Base-by-base conservation (phyloP, 2,888 invertebrate genomes). In the Artemia sp. region DNA sequence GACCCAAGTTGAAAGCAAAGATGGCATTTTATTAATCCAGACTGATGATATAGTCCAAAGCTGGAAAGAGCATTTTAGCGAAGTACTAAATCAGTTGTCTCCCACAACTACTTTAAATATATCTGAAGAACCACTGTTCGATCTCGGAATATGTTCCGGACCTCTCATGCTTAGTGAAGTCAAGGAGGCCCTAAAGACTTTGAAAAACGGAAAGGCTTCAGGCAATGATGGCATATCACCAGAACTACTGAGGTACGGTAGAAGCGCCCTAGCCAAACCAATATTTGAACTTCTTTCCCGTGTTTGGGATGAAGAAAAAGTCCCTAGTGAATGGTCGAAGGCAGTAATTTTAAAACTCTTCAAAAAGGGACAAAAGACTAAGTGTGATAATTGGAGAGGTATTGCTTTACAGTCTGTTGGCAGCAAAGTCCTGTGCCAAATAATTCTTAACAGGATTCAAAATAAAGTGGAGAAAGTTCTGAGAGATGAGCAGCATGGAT, bases 251-350 rank as follows among this genome's bases (percentile, higher is more conserved):
- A 53, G 2, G n/a, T 53, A 53, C 2, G 53, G 53, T 53, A 12
- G 53, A 53, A 53, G 53, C 2, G 53, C 53, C 53, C 53, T 53
- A 12, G 53, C 53, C 12, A 2, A 53, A 53, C 53, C 53, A 1
- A 53, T 53, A n/a, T 53, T 53, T 53, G 53, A 53, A 53, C 53
- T 53, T 53, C n/a, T 53, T 12, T 53, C 53, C 12, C 2, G 53
- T 53, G 53, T 53, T 53, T 53, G 53, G 53, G 53, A 53, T 53
- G 53, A 53, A 53, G 53, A n/a, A 53, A 53, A 53, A 53, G 53
- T 53, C 53, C 53, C 53, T 12, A 12, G 53, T 53, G 53, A 53
- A n/a, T 53, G 53, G 12, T 53, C 53, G 1, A 53, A 53, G 53
- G 53, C 53, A 53, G 53, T 53, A 53, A 19, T 19, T 19, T 1